Base-by-base conservation (phyloP, 2,113 vertebrate genomes). In the Cygnus buccinator region DNA sequence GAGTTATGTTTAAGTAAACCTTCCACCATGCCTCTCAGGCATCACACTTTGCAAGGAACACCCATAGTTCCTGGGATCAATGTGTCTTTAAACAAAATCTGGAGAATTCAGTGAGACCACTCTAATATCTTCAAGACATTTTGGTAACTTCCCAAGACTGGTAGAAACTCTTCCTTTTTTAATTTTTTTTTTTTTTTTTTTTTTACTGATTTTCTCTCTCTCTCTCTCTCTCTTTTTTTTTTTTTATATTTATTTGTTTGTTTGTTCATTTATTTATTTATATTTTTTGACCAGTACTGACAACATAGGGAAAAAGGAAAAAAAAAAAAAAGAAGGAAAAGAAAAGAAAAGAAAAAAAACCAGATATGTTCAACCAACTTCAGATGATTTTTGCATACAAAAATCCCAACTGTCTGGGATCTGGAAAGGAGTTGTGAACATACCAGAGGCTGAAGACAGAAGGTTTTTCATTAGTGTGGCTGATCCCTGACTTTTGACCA, bases 131-230 rank as follows among this genome's bases (percentile, higher is more conserved):
- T 80, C 61, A 78, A 68, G 29, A 19, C 39, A 19, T 37, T 90
- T 80, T 55, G 29, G 10, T 81, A 75, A 68, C 29, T 48, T 67
- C 70, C 28, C 44, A 71, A 63, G 26, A 41, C 16, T 28, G 2
- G 5, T 3, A 4, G 3, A 50, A 86, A 77, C 0, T n/a, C 44
- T 8, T 61, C 13, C 0, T 16, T 41, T 18, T 41, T 44, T 21
- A 37, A 8, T 4, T 61, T 39, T 39, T 39, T 39, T 39, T 39
- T 16, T 39, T 39, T 39, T 16, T 41, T 18, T 41, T 44, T 21
- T 4, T 61, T 61, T 20, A 48, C 5, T 37, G 19, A n/a, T 10
- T 81, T 89, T 67, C 4, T 59, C 37, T 37, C 6, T 62, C 37
- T 37, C 37, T 37, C 37, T 37, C 37, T 35, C 35, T 35, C 35